Evolutionary conservation across 2,797 vertebrate species (phyloP).

Genomic region (Pogonophryne albipinna): DNA sequence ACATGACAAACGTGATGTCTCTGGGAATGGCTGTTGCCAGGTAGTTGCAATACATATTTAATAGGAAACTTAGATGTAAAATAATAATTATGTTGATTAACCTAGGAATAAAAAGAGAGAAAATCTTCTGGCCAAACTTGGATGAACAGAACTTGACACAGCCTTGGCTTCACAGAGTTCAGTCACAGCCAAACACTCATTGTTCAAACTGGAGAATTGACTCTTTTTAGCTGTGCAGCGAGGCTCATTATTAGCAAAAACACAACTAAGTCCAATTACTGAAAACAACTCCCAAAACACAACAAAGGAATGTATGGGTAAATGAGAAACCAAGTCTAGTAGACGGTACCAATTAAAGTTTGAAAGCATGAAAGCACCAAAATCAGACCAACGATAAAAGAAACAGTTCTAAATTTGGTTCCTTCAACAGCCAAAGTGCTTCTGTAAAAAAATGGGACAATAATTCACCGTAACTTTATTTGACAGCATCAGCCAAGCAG

Average conservation of each 20-base stretch:
- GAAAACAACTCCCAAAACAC: not conserved
- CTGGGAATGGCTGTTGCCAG: too few species aligned
- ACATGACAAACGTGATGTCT: too few species aligned
- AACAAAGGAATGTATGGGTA: not conserved
- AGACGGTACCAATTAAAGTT: not conserved
- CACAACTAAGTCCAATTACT: not conserved
- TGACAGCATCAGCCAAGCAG: not conserved
- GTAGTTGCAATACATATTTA: too few species aligned
- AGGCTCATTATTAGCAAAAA: conserved; percentile 17
- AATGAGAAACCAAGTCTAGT: not conserved
- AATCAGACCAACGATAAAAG: not conserved
- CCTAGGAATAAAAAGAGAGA: too few species aligned
- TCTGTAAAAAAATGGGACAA: not conserved
- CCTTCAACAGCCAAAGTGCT: not conserved
- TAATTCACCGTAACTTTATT: not conserved
- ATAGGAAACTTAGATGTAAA: too few species aligned
- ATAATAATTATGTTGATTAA: too few species aligned
- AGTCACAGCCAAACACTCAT: not conserved
- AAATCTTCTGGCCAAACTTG: too few species aligned
- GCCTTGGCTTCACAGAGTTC: not conserved
- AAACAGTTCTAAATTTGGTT: not conserved
- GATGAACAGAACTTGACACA: not conserved
- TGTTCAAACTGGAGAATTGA: not conserved
- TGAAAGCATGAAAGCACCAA: not conserved
- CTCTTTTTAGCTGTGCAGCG: not conserved